phyloP scores from a whole-genome alignment of 2,797 vertebrate species.

The Ammospiza maritima region DNA sequence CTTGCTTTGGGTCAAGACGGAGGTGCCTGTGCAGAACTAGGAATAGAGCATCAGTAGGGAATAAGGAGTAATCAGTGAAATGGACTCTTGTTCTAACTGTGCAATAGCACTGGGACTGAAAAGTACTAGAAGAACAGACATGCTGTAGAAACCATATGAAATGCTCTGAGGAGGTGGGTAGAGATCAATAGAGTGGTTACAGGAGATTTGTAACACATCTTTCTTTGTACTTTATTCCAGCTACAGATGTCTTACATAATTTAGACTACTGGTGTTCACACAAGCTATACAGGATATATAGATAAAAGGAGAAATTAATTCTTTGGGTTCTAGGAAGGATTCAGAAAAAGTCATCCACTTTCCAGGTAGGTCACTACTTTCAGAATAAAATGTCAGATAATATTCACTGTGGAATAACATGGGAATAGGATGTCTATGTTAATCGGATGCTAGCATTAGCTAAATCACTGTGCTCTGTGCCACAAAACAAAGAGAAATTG shows the following conservation, averaged over 20 bases:
- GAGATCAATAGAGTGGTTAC: neutral
- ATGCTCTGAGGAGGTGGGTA: neutral
- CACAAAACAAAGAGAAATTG: neutral
- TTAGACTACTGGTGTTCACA: neutral
- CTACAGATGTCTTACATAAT: neutral
- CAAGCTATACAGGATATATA: neutral
- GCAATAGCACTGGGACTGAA: neutral
- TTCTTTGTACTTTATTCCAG: neutral
- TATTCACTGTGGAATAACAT: slow-evolving; percentile 1
- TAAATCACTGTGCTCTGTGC: neutral
- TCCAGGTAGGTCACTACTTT: neutral
- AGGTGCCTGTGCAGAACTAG: neutral
- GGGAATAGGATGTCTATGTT: neutral
- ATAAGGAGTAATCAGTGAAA: neutral
- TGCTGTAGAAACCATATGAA: neutral
- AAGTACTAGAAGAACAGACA: neutral
- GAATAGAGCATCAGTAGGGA: neutral
- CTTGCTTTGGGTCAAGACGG: neutral
- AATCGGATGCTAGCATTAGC: neutral
- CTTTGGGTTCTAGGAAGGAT: neutral
- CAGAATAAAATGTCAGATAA: neutral
- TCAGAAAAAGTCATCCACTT: neutral
- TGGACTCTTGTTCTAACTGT: neutral
- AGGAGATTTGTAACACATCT: neutral
- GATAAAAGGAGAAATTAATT: neutral